Percentiles rank a stretch among this genome's conserved stretches.
phyloP scores from a whole-genome alignment of 2,888 invertebrate species.

The Drosophila macrospina region DNA sequence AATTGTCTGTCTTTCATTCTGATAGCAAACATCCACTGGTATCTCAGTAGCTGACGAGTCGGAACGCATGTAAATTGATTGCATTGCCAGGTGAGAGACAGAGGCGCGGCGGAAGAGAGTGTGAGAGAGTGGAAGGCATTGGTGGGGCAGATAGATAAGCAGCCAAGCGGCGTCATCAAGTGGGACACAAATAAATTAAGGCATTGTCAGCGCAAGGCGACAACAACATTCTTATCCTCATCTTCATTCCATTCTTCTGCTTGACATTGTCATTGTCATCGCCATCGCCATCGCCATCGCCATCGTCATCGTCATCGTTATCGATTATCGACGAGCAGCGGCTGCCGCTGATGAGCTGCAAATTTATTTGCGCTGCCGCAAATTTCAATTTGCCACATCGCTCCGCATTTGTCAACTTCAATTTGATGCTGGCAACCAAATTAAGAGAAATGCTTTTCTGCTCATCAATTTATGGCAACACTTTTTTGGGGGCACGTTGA shows the following conservation, averaged over 20 bases:
- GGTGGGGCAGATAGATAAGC: conserved; percentile 20
- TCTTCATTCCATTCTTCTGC: neutral
- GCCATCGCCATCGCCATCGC: conserved; percentile 18
- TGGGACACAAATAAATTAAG: conserved; percentile 45
- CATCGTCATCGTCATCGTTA: conserved; percentile 24
- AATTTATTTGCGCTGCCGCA: conserved; percentile 27
- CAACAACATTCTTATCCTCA: conserved; percentile 20
- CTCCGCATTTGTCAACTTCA: conserved; percentile 23
- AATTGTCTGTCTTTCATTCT: conserved; percentile 51
- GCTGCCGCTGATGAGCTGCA: conserved; percentile 36
- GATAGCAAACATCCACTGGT: conserved; percentile 28
- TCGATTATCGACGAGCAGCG: conserved; percentile 15
- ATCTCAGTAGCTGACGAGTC: conserved; percentile 28
- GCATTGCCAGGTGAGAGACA: conserved; percentile 37
- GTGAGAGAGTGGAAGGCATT: conserved; percentile 15
- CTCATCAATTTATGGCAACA: conserved; percentile 4
- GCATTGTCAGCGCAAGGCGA: conserved; percentile 37
- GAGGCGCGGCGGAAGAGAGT: neutral
- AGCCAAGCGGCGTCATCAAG: conserved; percentile 13
- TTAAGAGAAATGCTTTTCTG: conserved; percentile 9
- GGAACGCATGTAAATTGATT: conserved; percentile 66
- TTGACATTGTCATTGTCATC: conserved; percentile 20
- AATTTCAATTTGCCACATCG: conserved; percentile 26
- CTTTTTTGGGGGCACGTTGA: neutral
- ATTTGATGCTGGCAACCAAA: conserved; percentile 23